phyloP scores from a whole-genome alignment of 2,797 vertebrate species.

The Ctenochaetus hawaiiensis region DNA sequence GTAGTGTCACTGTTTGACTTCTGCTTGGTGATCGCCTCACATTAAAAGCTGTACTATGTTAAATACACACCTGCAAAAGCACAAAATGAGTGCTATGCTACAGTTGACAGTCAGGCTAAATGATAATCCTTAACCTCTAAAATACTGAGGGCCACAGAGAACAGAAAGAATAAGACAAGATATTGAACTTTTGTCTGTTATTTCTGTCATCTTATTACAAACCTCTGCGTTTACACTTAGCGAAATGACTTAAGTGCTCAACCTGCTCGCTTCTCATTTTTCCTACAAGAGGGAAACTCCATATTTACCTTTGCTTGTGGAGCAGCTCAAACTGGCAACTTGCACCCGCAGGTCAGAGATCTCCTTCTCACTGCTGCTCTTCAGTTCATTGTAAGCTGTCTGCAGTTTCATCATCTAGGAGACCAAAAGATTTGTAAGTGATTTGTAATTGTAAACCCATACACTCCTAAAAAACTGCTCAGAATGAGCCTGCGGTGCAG shows the following conservation, averaged over 20 bases:
- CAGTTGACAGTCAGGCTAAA: not conserved
- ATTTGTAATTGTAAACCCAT: too few species aligned
- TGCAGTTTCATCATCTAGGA: constrained; percentile 79
- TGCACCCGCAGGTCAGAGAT: constrained; percentile 60
- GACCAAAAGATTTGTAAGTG: constrained; percentile 33
- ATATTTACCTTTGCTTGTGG: constrained; percentile 60
- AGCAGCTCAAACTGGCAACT: constrained; percentile 47
- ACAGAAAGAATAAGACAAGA: not conserved
- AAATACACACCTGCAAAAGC: too few species aligned
- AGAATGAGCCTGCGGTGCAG: too few species aligned
- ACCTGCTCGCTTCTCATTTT: not conserved
- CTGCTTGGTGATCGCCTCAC: too few species aligned
- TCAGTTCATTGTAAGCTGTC: constrained; percentile 67
- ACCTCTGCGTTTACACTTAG: not conserved
- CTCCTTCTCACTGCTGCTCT: constrained; percentile 76
- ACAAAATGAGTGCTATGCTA: too few species aligned
- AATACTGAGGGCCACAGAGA: not conserved
- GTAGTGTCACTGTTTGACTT: too few species aligned
- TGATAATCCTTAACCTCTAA: not conserved
- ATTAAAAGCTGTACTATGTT: too few species aligned
- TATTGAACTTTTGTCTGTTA: not conserved
- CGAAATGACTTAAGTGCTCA: not conserved
- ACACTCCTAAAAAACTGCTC: too few species aligned
- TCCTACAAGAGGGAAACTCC: not conserved
- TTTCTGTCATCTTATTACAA: not conserved